These are phyloP conservation scores for Xiphophorus maculatus DNA, from an alignment of 2,113 vertebrate genomes.

Conservation along the genomic window DNA sequence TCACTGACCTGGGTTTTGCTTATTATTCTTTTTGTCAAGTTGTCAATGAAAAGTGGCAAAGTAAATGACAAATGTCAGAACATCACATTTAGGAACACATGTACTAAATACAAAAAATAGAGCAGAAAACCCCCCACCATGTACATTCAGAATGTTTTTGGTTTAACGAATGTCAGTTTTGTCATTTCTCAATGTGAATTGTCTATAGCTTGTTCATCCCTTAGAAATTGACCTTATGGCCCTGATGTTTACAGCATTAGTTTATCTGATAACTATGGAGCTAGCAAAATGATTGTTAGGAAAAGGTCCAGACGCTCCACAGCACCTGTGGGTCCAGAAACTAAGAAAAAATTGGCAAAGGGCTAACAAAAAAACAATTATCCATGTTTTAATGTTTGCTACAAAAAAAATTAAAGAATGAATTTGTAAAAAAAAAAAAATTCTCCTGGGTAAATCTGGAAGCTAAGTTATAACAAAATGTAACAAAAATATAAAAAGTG, in stretches of 20 bases:
- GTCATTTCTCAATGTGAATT: conserved; percentile 4
- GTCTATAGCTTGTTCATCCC: conserved; percentile 1
- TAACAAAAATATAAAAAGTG: conserved; percentile 19
- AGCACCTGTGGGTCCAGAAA: conserved; percentile 9
- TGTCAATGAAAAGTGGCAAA: conserved; percentile 13
- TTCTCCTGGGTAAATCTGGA: background rate
- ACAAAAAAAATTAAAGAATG: background rate
- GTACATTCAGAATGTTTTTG: background rate
- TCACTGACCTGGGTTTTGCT: background rate
- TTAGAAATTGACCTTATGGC: conserved; percentile 21
- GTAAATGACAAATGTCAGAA: conserved; percentile 12
- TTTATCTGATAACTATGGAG: conserved; percentile 61
- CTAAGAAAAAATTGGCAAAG: background rate
- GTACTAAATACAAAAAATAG: background rate
- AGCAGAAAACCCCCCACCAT: background rate
- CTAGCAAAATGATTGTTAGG: conserved; percentile 53
- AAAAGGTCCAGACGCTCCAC: conserved; percentile 32
- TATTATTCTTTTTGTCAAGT: background rate
- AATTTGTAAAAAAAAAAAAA: background rate
- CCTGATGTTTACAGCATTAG: conserved; percentile 14
- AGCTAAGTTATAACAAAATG: background rate
- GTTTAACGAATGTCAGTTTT: conserved; percentile 27
- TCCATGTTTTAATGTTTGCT: background rate
- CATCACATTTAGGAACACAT: background rate
- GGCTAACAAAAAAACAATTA: background rate